Evolutionary conservation across 2,797 vertebrate species (phyloP), one percentile per base, ranked within the genome.

Genomic region (Austrolebias charrua): DNA sequence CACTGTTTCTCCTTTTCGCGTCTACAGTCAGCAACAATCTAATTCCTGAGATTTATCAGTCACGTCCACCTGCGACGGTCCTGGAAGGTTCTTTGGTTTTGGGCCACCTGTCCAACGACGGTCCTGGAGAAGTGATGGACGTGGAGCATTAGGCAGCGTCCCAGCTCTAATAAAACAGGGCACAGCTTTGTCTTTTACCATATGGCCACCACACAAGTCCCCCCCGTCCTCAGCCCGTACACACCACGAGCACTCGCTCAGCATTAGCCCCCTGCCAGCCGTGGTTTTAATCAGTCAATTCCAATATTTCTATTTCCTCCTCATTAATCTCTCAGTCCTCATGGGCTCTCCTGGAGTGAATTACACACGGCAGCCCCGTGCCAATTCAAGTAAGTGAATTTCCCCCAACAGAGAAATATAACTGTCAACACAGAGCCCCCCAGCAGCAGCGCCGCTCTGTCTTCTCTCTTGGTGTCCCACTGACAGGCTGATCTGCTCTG

Each of bases 301-400:
- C 89, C 91, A 93, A 94, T 95, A 98, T 96, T 91, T 93, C 94
- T 95, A 93, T 95, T 95, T 94, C 92, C 92, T 92, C 88, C 88
- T 89, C 94, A 95, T 98, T 96, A 96, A 98, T 98, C 95, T 96
- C 90, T 72, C 85, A 86, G 91, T 95, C 91, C 84, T 88, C 86
- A n/a, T 86, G 80, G 87, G 86, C 94, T 94, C 95, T 97, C 95
- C 93, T 94, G 95, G 95, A 97, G 95, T 96, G 94, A 98, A 96
- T 98, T 98, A 98, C 95, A 95, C 93, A 94, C 93, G 91, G 93
- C 92, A 93, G 94, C 89, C 76, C 90, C 61, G 91, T 78, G 95
- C 95, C 96, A 98, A 95, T 97, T 95, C 94, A 94, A 96, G 95
- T 98, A 97, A 98, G 96, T 97, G 95, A 97, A 97, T 98, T 96